phyloP scores from a whole-genome alignment of 37 sponge, comb jelly and placozoan species.

The Beroe ovata region DNA sequence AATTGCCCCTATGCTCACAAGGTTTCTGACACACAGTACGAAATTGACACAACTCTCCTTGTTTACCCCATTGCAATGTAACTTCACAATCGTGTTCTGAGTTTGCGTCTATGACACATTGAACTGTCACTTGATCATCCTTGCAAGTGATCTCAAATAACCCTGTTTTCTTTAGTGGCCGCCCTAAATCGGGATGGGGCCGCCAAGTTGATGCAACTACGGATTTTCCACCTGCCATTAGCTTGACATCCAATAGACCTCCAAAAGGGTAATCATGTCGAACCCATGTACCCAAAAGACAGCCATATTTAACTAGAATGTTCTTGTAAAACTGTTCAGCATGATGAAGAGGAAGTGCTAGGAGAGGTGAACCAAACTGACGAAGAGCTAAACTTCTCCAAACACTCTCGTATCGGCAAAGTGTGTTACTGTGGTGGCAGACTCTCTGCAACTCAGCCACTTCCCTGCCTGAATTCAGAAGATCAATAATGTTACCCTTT shows the following conservation, averaged over 20 bases:
- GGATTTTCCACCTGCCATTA: neutral
- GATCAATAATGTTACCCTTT: too few relatives aligned
- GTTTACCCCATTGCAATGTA: neutral
- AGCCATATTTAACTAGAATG: constrained; percentile 1
- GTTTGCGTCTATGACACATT: constrained; percentile 4
- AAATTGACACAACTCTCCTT: neutral
- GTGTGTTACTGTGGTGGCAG: neutral
- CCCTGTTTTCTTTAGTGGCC: constrained; percentile 49
- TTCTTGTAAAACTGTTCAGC: constrained; percentile 32
- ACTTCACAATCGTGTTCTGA: neutral
- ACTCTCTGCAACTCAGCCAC: neutral
- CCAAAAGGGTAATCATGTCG: constrained; percentile 61
- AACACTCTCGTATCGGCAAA: neutral
- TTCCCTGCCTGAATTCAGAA: neutral
- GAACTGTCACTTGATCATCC: neutral
- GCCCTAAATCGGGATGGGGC: constrained; percentile 54
- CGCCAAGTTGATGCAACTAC: constrained; percentile 30
- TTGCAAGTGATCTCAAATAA: neutral
- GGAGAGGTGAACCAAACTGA: neutral
- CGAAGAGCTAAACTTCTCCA: constrained; percentile 8
- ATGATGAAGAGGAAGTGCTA: neutral
- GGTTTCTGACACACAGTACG: constrained; percentile 13
- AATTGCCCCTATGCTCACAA: neutral
- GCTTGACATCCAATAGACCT: constrained; percentile 35
- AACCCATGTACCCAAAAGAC: constrained; percentile 33